Conservation (phyloP, 2,113 vertebrate genomes). For the Forbesichthys agassizii region DNA sequence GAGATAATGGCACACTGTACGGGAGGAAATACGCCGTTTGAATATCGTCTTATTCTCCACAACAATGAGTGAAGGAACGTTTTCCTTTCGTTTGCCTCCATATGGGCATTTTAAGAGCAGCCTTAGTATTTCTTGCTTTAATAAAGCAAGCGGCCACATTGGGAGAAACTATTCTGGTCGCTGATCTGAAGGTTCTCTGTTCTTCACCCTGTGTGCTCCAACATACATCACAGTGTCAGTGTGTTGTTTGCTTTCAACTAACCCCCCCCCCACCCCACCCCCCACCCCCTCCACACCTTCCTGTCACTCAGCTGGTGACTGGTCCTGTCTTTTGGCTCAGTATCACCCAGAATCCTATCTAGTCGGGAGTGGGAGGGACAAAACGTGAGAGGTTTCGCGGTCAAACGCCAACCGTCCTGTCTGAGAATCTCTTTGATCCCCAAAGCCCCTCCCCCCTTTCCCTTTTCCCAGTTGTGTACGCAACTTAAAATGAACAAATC, state of each 20-base stretch:
- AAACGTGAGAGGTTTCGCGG: constrained; percentile 49
- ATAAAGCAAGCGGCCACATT: constrained; percentile 48
- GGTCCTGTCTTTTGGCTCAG: constrained; percentile 41
- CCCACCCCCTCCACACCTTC: not conserved
- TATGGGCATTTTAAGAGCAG: constrained; percentile 15
- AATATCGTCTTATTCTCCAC: not conserved
- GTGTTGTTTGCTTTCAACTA: constrained; percentile 56
- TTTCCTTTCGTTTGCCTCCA: constrained; percentile 17
- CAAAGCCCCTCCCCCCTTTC: constrained; percentile 13
- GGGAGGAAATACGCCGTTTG: not conserved
- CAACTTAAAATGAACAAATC: constrained; percentile 5
- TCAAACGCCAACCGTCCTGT: constrained; percentile 55
- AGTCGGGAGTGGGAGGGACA: constrained; percentile 21
- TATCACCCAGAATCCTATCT: constrained; percentile 45
- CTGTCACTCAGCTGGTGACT: constrained; percentile 20
- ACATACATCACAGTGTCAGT: constrained; percentile 65
- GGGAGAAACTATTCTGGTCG: constrained; percentile 27
- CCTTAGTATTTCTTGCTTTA: constrained; percentile 63
- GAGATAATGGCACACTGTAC: too few relatives aligned
- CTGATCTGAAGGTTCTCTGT: constrained; percentile 63
- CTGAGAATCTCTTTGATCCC: constrained; percentile 68
- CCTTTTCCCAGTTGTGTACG: constrained; percentile 1
- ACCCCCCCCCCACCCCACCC: not conserved
- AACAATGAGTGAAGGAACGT: not conserved
- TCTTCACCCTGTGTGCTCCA: constrained; percentile 57